These are phyloP conservation scores for Cepphus grylle DNA, from an alignment of 2,113 vertebrate species.

Conservation along the genomic window DNA sequence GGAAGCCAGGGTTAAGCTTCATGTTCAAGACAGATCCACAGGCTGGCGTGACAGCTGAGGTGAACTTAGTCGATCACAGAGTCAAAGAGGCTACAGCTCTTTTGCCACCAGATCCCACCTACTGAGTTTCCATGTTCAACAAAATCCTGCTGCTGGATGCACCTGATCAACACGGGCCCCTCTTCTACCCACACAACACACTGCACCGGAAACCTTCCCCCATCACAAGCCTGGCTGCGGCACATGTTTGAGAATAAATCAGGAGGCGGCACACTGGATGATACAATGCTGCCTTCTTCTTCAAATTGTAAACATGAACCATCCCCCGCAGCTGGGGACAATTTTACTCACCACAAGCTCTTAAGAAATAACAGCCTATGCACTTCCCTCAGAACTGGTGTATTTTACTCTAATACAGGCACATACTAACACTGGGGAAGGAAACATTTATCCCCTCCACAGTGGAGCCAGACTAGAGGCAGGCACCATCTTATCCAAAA, in stretches of 20 bases:
- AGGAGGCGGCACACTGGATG: neutral
- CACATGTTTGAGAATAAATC: neutral
- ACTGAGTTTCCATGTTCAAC: neutral
- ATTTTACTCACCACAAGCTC: slow-evolving; percentile 11
- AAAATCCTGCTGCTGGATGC: neutral
- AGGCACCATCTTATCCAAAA: neutral
- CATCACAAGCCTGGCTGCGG: neutral
- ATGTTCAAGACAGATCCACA: neutral
- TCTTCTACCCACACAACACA: neutral
- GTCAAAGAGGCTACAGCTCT: neutral
- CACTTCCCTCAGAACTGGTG: neutral
- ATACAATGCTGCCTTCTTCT: neutral
- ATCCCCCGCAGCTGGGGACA: neutral
- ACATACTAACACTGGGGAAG: neutral
- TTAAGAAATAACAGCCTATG: neutral
- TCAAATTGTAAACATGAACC: neutral
- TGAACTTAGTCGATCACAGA: neutral
- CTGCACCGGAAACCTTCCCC: neutral
- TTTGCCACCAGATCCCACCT: neutral
- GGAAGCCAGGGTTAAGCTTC: neutral
- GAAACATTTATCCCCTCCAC: neutral
- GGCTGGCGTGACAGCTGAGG: neutral
- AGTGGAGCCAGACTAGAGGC: neutral
- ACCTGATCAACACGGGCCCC: neutral
- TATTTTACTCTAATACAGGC: neutral